Conservation (phyloP, 2,113 vertebrate genomes). For the Macaca fascicularis region T2T-MFA8v1.1 NC_088393.1:43638501-43639000, state of each 20-base stretch:
- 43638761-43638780: background rate
- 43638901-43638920: background rate
- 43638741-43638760: slow-evolving; percentile 2
- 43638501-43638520: no score
- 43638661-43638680: background rate
- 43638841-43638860: background rate
- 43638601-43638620: background rate
- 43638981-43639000: background rate
- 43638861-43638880: background rate
- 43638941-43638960: background rate
- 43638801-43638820: background rate
- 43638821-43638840: background rate
- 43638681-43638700: background rate
- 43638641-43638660: background rate
- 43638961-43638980: background rate
- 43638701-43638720: background rate
- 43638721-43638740: background rate
- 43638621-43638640: background rate
- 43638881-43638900: background rate
- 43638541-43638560: no score
- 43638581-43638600: background rate
- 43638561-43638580: no score
- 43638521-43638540: no score
- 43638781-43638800: background rate
- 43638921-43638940: background rate